Evolutionary conservation across 1,140 invertebrate species (phyloP).

Genomic region (Bombus sylvicola): DNA sequence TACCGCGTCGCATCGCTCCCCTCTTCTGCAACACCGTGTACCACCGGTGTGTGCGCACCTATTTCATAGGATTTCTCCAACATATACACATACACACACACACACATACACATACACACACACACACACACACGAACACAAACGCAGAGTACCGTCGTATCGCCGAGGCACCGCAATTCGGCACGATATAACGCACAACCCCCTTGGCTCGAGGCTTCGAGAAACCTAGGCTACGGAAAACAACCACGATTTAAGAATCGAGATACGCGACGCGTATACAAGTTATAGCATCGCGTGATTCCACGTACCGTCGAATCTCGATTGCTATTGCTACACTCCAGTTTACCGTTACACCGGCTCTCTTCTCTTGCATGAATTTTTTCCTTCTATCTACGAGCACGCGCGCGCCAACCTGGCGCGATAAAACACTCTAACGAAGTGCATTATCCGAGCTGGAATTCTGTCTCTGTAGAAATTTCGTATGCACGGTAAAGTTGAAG

Average conservation of each 20-base stretch:
- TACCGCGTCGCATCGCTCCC: constrained; percentile 15
- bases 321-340: constrained; percentile 8
- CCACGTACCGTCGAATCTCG: constrained; percentile 14
- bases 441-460: not conserved
- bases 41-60: constrained; percentile 52
- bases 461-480: not conserved
- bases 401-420: not conserved
- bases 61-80: constrained; percentile 75
- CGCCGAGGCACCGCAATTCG: constrained; percentile 45
- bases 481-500: not conserved
- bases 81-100: rapidly evolving
- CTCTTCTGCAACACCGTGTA: constrained; percentile 3
- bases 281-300: constrained; percentile 55
- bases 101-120: not conserved
- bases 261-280: constrained; percentile 19
- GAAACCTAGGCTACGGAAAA: constrained; percentile 15
- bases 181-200: constrained; percentile 45
- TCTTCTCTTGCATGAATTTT: constrained; percentile 12
- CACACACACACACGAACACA: not conserved
- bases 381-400: not conserved
- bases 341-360: constrained; percentile 29
- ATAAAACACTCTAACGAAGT: constrained; percentile 16
- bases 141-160: constrained; percentile 30
- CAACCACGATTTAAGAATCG: constrained; percentile 48
- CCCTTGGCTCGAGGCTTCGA: not conserved